Percentiles rank a stretch among this genome's conserved stretches.
Evolutionary conservation across 2,113 vertebrate species (phyloP).

Genomic region (Pseudorhombus dupliciocellatus): DNA sequence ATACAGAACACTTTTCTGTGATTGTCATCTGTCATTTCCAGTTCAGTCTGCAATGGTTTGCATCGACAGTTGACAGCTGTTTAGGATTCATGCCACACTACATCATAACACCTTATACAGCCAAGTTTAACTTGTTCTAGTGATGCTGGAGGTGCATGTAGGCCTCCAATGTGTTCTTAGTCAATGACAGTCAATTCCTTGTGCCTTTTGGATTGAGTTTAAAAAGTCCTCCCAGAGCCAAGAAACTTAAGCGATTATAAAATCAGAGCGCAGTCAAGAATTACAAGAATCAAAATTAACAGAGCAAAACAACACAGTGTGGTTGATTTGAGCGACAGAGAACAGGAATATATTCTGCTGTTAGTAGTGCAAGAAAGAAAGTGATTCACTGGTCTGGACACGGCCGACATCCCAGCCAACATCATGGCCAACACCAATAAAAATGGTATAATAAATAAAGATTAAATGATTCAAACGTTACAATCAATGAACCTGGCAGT

Average conservation of each 20-base stretch:
- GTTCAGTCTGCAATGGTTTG: slow-evolving; percentile 5
- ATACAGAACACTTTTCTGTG: slow-evolving; percentile 7
- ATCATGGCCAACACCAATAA: slow-evolving; percentile 7
- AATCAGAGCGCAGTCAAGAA: neutral
- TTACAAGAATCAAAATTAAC: slow-evolving; percentile 17
- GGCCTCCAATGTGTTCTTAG: neutral
- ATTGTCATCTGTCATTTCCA: slow-evolving; percentile 17
- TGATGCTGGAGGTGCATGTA: too few relatives aligned
- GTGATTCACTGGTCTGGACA: slow-evolving; percentile 23
- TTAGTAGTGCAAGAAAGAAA: slow-evolving; percentile 33
- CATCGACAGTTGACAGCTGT: slow-evolving; percentile 1
- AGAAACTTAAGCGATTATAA: slow-evolving; percentile 27
- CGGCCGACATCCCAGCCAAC: slow-evolving; percentile 1
- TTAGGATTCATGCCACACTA: slow-evolving; percentile 15
- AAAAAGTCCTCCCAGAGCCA: slow-evolving; percentile 1
- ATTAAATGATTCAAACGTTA: slow-evolving; percentile 46
- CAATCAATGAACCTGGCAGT: slow-evolving; percentile 21
- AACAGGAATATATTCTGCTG: slow-evolving; percentile 11
- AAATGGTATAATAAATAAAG: slow-evolving; percentile 44
- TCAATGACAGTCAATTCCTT: neutral
- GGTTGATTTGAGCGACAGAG: slow-evolving; percentile 16
- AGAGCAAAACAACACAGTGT: slow-evolving; percentile 21
- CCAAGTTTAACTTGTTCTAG: neutral
- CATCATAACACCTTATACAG: neutral
- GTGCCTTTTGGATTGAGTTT: slow-evolving; percentile 25